Conservation (phyloP, 2,797 vertebrate species). For the Melanotaenia parkinsoni region DNA sequence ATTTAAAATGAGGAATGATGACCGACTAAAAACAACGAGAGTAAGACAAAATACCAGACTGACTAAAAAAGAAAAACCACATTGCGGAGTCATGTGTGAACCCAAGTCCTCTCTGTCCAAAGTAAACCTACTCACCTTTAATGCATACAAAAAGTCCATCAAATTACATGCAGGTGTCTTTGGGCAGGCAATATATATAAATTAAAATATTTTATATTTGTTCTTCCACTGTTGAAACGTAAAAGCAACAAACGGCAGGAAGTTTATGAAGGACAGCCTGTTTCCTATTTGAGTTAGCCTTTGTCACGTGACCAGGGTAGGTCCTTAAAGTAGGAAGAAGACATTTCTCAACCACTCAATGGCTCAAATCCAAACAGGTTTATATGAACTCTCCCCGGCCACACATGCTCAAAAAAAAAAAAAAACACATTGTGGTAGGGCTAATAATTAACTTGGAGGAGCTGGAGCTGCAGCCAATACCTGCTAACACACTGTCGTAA, state of each 20-base stretch:
- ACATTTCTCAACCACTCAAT: slow-evolving; percentile 33
- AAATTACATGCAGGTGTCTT: slow-evolving; percentile 21
- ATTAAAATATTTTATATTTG: slow-evolving; percentile 17
- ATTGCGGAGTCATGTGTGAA: slow-evolving; percentile 4
- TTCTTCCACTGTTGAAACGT: slow-evolving; percentile 19
- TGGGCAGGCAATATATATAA: background rate
- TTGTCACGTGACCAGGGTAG: slow-evolving; percentile 64
- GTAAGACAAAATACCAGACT: background rate
- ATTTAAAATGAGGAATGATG: slow-evolving; percentile 12
- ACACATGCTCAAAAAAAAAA: slow-evolving; percentile 31
- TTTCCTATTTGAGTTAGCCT: slow-evolving; percentile 33
- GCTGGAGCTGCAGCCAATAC: slow-evolving; percentile 52
- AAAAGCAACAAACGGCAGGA: background rate
- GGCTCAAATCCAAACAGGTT: slow-evolving; percentile 53
- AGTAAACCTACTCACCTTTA: slow-evolving; percentile 74
- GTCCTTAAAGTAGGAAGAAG: slow-evolving; percentile 49
- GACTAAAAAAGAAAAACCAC: background rate
- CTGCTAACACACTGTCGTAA: slow-evolving; percentile 26
- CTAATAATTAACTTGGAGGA: slow-evolving; percentile 82
- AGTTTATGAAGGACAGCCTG: slow-evolving; percentile 1
- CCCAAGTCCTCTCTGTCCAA: background rate
- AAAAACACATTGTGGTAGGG: slow-evolving; percentile 31
- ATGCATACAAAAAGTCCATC: slow-evolving; percentile 78
- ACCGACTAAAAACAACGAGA: slow-evolving; percentile 13
- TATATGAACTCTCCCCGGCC: slow-evolving; percentile 51